These are phyloP conservation scores for Etheostoma perlongum DNA, from an alignment of 2,797 vertebrate species.

Conservation along the genomic window DNA sequence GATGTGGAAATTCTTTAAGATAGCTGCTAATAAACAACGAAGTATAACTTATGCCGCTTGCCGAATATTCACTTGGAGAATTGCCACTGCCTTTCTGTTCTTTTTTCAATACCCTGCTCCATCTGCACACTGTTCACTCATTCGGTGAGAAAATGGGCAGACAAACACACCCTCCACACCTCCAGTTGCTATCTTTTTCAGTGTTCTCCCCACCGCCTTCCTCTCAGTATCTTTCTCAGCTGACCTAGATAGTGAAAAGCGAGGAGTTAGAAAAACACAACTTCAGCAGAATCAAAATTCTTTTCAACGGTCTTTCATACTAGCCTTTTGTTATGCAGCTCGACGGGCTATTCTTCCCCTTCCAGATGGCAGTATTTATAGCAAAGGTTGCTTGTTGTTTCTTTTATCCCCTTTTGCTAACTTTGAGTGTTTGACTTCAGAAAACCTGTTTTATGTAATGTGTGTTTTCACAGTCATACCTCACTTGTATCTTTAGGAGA, in stretches of 20 bases:
- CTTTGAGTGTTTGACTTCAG: constrained; percentile 19
- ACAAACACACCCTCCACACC: constrained; percentile 9
- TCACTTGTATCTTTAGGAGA: background rate
- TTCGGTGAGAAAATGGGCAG: constrained; percentile 45
- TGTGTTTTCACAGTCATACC: background rate
- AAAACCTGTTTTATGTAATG: constrained; percentile 9
- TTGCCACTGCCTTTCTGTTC: constrained; percentile 4
- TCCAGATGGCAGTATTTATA: constrained; percentile 61
- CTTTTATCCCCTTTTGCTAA: background rate
- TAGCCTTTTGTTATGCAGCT: constrained; percentile 59
- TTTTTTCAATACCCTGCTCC: constrained; percentile 25
- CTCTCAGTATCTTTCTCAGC: constrained; percentile 49
- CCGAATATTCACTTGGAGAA: constrained; percentile 43
- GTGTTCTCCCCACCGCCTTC: constrained; percentile 10
- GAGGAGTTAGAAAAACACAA: constrained; percentile 56
- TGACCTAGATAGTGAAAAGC: constrained; percentile 78
- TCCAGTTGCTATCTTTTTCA: constrained; percentile 13
- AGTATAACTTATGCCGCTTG: constrained; percentile 30
- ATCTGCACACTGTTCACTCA: constrained; percentile 49
- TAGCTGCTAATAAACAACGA: constrained; percentile 62
- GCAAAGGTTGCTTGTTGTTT: constrained; percentile 21
- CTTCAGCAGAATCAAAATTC: constrained; percentile 76
- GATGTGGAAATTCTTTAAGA: constrained; percentile 58
- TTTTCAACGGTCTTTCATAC: constrained; percentile 54
- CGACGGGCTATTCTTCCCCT: constrained; percentile 36